Evolutionary conservation across 1,140 invertebrate genomes (phyloP).

Genomic region (Drosophila kepulauana): DNA sequence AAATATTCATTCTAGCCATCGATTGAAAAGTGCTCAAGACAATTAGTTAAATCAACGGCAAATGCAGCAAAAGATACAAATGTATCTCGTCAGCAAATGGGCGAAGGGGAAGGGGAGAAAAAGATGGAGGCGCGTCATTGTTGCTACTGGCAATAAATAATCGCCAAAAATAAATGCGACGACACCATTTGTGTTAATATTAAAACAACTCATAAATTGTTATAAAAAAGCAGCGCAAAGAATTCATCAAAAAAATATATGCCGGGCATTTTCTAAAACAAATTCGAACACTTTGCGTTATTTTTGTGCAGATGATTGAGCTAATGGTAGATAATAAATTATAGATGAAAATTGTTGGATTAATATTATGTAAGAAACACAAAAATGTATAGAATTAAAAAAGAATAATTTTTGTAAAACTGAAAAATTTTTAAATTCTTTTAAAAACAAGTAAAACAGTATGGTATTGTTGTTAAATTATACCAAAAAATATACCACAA

Average conservation of each 20-base stretch:
- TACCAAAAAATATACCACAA: no score
- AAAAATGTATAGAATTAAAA: no score
- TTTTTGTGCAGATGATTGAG: not conserved
- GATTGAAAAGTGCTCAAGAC: slow-evolving; percentile 30
- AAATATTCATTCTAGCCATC: slow-evolving; percentile 1
- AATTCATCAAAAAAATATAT: slow-evolving; percentile 62
- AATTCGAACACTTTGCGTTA: slow-evolving; percentile 1
- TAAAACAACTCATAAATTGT: slow-evolving; percentile 70
- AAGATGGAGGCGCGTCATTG: slow-evolving; percentile 11
- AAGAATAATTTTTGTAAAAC: no score
- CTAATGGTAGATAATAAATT: not conserved
- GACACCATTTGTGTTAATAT: slow-evolving; percentile 67
- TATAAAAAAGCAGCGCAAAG: slow-evolving; percentile 39
- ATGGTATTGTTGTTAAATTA: no score
- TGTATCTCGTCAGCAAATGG: slow-evolving; percentile 30
- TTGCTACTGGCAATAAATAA: slow-evolving; percentile 63
- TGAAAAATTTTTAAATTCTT: no score
- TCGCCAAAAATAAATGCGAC: slow-evolving; percentile 67
- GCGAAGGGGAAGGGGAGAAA: not conserved
- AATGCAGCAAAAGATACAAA: slow-evolving; percentile 33
- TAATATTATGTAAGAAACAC: not conserved
- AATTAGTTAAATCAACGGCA: slow-evolving; percentile 60
- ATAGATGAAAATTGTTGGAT: slow-evolving; percentile 1
- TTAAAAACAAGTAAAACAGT: no score
- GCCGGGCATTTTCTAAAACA: slow-evolving; percentile 5